Conservation (phyloP, 2,797 vertebrate genomes). For the Jordanella pulchra region DNA sequence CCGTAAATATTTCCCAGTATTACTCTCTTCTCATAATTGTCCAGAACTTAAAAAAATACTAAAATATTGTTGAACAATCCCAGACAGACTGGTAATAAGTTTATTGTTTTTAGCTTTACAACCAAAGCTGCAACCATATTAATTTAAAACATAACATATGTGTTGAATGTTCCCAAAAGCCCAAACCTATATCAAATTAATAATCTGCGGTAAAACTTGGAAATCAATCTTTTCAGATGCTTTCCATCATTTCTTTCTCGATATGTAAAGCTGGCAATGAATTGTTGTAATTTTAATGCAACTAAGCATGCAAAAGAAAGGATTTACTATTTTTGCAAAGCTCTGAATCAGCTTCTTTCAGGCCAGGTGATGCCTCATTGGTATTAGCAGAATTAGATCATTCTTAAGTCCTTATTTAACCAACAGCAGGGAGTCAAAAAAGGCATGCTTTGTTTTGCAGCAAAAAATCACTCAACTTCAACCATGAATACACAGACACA, state of each 20-base stretch:
- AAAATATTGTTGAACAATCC: too few species aligned
- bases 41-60: too few species aligned
- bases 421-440: conserved; percentile 61
- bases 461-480: conserved; percentile 44
- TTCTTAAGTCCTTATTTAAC: conserved; percentile 38
- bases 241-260: not conserved
- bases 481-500: conserved; percentile 40
- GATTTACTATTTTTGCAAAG: not conserved
- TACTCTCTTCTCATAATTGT: too few species aligned
- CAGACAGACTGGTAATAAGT: too few species aligned
- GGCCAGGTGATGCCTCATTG: not conserved
- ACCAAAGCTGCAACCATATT: not conserved
- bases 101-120: too few species aligned
- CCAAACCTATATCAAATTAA: not conserved
- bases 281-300: not conserved
- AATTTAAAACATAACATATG: not conserved
- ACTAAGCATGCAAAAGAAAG: not conserved
- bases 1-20: not conserved
- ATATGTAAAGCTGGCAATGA: not conserved
- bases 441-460: conserved; percentile 35
- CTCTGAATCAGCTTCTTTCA: not conserved
- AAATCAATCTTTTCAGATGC: not conserved
- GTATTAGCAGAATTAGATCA: conserved; percentile 2
- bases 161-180: not conserved
- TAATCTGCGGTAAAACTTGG: not conserved